phyloP scores from a whole-genome alignment of 2,888 invertebrate genomes.

The Kryphioiulus occultus region DNA sequence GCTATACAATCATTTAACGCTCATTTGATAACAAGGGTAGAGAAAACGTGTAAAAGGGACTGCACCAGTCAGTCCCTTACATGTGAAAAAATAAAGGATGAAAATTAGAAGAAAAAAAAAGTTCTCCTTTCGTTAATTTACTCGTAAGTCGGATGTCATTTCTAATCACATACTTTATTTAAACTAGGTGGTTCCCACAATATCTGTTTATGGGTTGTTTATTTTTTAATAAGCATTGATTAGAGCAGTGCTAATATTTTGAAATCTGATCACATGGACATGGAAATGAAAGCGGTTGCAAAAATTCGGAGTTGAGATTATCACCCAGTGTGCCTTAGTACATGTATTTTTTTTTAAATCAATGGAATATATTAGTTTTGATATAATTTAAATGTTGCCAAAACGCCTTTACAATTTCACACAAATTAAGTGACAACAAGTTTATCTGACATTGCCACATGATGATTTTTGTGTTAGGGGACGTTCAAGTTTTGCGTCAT shows the following conservation, averaged over 20 bases:
- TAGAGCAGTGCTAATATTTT: not conserved
- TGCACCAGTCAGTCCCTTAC: not conserved
- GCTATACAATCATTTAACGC: constrained; percentile 37
- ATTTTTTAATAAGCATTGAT: not conserved
- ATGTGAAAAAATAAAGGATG: not conserved
- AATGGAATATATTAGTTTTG: not conserved
- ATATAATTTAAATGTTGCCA: not conserved
- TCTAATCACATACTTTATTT: not conserved
- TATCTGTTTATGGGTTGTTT: not conserved
- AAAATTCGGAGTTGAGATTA: no score
- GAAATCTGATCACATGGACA: not conserved
- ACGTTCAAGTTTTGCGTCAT: no score
- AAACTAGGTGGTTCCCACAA: constrained; percentile 18
- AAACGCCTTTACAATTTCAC: no score
- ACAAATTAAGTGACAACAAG: no score
- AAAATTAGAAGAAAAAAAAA: constrained; percentile 9
- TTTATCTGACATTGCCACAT: no score
- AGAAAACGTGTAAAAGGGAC: constrained; percentile 39
- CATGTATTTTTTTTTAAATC: no score
- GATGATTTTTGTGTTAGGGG: no score
- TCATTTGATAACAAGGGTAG: constrained; percentile 45
- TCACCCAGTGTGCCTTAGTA: no score
- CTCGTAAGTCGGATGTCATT: not conserved
- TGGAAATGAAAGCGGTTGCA: no score
- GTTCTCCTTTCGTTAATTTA: not conserved